A percentile compares a stretch with the other conserved stretches of the same genome.
phyloP scores from a whole-genome alignment of 2,113 vertebrate genomes.

The Turdus rufiventris region DNA sequence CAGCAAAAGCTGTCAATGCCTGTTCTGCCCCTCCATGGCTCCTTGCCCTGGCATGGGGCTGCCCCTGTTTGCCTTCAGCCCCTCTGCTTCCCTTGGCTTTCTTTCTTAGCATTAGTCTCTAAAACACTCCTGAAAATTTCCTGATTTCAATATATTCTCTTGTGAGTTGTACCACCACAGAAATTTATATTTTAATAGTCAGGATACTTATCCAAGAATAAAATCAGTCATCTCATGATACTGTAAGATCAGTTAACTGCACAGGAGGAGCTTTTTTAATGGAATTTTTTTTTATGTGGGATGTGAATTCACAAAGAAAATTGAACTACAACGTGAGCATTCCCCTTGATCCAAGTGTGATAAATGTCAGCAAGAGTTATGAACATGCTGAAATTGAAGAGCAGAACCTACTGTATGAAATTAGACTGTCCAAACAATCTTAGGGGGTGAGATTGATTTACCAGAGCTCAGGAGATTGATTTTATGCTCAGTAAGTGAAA shows the following conservation, averaged over 20 bases:
- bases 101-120: not conserved
- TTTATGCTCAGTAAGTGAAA: not conserved
- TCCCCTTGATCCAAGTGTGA: not conserved
- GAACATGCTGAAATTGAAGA: not conserved
- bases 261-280: not conserved
- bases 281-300: not conserved
- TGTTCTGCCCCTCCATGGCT: not conserved
- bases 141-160: not conserved
- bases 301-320: not conserved
- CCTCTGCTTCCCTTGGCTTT: not conserved
- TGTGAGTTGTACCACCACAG: not conserved
- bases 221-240: not conserved
- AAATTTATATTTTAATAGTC: not conserved
- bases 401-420: not conserved
- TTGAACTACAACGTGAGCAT: not conserved
- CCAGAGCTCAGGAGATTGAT: not conserved
- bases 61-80: not conserved
- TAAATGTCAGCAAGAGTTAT: conserved; percentile 13
- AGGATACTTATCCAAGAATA: not conserved
- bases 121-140: not conserved
- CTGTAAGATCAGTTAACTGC: not conserved
- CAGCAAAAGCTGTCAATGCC: not conserved
- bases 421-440: not conserved
- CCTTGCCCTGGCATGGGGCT: not conserved
- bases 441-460: not conserved